Evolutionary conservation across 2,888 invertebrate species (phyloP).

Genomic region (Tinea semifulvella): DNA sequence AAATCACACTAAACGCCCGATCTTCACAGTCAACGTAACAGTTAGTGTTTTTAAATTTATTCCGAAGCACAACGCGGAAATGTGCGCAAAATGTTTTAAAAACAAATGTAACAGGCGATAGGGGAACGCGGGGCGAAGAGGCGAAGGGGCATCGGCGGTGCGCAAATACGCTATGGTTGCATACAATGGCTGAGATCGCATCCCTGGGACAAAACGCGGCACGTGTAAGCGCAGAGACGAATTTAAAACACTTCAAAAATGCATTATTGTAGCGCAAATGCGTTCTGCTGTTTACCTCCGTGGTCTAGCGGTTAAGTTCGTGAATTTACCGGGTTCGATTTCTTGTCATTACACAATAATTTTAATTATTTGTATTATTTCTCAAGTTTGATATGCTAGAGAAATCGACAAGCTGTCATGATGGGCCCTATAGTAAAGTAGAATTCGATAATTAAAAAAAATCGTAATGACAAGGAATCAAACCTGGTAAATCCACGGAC

Average conservation of each 20-base stretch:
- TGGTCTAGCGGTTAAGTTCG: too few relatives aligned
- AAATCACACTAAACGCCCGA: too few relatives aligned
- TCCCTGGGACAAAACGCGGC: slow-evolving; percentile 52
- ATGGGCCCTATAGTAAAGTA: background rate
- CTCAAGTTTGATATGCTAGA: too few relatives aligned
- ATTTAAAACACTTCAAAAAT: slow-evolving; percentile 24
- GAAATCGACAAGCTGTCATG: background rate
- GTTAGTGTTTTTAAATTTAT: background rate
- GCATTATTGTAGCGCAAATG: too few relatives aligned
- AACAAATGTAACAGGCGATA: slow-evolving; percentile 7
- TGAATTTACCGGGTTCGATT: too few relatives aligned
- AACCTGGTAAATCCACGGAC: too few relatives aligned
- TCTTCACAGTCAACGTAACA: too few relatives aligned
- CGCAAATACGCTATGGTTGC: slow-evolving; percentile 53
- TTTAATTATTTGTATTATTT: too few relatives aligned
- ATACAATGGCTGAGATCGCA: slow-evolving; percentile 64
- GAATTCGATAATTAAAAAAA: too few relatives aligned
- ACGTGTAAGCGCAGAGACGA: slow-evolving; percentile 56
- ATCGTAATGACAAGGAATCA: too few relatives aligned
- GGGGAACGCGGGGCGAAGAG: slow-evolving; percentile 8
- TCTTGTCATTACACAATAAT: too few relatives aligned
- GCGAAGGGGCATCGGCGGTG: slow-evolving; percentile 28
- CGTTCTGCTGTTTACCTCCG: too few relatives aligned
- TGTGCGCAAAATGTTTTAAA: slow-evolving; percentile 12
- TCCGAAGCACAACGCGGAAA: slow-evolving; percentile 11